A percentile compares a stretch with the other conserved stretches of the same genome.
Evolutionary conservation across 2,888 invertebrate genomes (phyloP).

Genomic region (Hylaea fasciaria): DNA sequence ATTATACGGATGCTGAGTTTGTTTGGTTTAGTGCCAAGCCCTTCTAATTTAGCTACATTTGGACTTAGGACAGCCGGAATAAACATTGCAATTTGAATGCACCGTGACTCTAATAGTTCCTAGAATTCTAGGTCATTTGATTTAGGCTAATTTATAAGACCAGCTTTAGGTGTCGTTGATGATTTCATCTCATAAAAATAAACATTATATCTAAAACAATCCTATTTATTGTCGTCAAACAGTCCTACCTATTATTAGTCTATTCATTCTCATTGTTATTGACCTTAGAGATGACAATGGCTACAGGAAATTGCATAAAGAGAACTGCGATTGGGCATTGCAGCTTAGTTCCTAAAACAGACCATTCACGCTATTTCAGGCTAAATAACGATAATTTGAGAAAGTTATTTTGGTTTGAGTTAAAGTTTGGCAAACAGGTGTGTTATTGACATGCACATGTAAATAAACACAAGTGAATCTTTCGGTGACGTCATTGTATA

Average conservation of each 20-base stretch:
- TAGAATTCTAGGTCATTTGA: background rate
- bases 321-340: constrained; percentile 21
- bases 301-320: constrained; percentile 40
- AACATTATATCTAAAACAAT: no score
- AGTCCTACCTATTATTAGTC: constrained; percentile 15
- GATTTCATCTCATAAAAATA: no score
- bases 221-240: no score
- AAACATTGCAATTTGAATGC: constrained; percentile 1
- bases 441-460: no score
- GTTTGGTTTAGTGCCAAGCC: constrained; percentile 38
- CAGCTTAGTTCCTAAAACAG: constrained; percentile 12
- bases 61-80: constrained; percentile 19
- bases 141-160: no score
- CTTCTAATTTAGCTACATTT: constrained; percentile 27
- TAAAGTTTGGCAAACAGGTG: no score
- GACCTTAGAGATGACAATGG: constrained; percentile 47
- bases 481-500: no score
- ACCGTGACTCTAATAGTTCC: background rate
- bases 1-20: constrained; percentile 17
- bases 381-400: no score
- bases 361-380: constrained; percentile 4
- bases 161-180: no score
- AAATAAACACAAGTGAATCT: no score
- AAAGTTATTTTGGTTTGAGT: constrained; percentile 4
- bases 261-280: constrained; percentile 36